Evolutionary conservation across 2,113 vertebrate genomes (phyloP), one percentile per base, ranked within the genome.

Genomic region (Nothocercus julius): DNA sequence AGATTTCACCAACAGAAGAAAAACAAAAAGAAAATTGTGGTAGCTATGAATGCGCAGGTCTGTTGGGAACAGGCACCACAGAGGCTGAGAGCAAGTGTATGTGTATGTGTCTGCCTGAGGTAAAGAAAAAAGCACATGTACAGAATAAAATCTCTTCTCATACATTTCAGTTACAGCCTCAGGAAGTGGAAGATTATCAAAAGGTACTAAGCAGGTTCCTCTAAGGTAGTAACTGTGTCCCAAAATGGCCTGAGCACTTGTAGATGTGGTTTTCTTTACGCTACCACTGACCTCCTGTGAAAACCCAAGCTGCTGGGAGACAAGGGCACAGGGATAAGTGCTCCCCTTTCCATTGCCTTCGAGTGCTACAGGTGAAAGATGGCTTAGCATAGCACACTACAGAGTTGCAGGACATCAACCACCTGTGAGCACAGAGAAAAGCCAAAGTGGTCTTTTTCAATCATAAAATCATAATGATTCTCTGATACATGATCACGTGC

Each of bases 91-190:
- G 13, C 14, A 63, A 64, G 66, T 36, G 6, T 45, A 59, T 0
- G 0, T 3, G 3, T 27, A 59, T 0, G 0, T 3, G 3, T 27
- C 32, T 3, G 3, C 21, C 25, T 54, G 24, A 91, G 40, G 19
- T 47, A 66, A 44, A 18, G n/a, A 51, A 51, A 13, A 66, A 75
- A 72, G 16, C 9, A 64, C 19, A 45, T 13, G 38, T 4, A 58
- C 32, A 82, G n/a, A 58, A 73, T 18, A 49, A 87, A 90, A 75
- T 32, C 11, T 45, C 28, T 68, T 3, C 72, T 59, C 44, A 36
- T 1, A 76, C 49, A 83, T 69, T 62, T 70, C 78, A 82, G 24
- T 42, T 70, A 91, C 10, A 86, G 64, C 5, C 47, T 24, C 2
- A 0, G 0, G 13, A 91, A 49, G 8, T 2, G 5, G 45, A n/a